Evolutionary conservation across 2,113 vertebrate genomes (phyloP).

Genomic region (Coregonus clupeaformis): DNA sequence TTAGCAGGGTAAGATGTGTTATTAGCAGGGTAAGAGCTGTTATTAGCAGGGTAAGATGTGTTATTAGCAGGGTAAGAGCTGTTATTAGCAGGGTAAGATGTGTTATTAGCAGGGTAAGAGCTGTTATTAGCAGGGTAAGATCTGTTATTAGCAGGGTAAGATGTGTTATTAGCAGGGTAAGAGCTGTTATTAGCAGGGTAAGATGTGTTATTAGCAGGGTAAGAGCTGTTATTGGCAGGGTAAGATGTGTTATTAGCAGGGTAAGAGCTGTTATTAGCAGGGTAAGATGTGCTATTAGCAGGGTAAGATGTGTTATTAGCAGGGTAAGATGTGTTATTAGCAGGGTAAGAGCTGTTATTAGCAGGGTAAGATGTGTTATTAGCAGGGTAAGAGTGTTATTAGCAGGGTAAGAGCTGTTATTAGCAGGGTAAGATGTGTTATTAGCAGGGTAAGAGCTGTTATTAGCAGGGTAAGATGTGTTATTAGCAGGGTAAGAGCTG

Average conservation of each 20-base stretch:
- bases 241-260: background rate
- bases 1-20: background rate
- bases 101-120: background rate
- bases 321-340: constrained; percentile 82
- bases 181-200: too few relatives aligned
- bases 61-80: too few relatives aligned
- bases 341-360: constrained; percentile 76
- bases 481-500: background rate
- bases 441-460: too few relatives aligned
- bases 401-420: background rate
- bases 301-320: too few relatives aligned
- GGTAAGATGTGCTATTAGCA: background rate
- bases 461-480: background rate
- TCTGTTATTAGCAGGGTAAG: background rate
- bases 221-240: background rate
- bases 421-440: too few relatives aligned
- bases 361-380: background rate
- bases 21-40: background rate
- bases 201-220: too few relatives aligned
- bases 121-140: background rate
- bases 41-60: too few relatives aligned
- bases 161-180: background rate
- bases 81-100: too few relatives aligned
- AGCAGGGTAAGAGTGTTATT: background rate
- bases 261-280: background rate